Evolutionary conservation across 2,113 vertebrate species (phyloP), one percentile per base, ranked within the genome.

Genomic region (Noturus placidus): DNA sequence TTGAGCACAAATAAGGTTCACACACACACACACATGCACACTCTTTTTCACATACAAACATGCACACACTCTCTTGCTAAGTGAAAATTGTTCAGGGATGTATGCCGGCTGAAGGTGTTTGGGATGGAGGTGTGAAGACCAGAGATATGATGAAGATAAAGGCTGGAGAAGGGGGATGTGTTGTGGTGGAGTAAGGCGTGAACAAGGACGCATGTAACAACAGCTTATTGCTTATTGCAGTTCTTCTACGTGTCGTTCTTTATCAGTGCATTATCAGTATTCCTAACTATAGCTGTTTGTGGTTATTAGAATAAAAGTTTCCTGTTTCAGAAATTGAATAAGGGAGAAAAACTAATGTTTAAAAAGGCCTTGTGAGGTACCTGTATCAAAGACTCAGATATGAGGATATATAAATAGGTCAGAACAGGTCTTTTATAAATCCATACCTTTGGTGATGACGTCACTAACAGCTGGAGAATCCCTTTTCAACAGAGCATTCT

Each of bases 71-170:
- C 82, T 1, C 50, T 67, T 30, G 27, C 61, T 35, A 33, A 86
- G 86, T 89, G 90, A 76, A 91, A 89, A 91, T 86, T 89, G 86
- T 88, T 89, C 27, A 87, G 87, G 90, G 90, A 91, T 82, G 74
- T 72, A 46, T 46, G 83, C 82, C 59, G 46, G 74, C 85, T 89
- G 63, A 69, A 90, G 78, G 87, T 69, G 72, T 83, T 50, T 85
- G 82, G 57, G 84, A 86, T 61, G 52, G 87, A 87, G 86, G 90
- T 91, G 87, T 89, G 89, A 90, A 81, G 83, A 88, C 63, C 33
- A 52, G 67, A 82, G 67, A 86, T 63, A 87, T 57, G 33, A 74
- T 70, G 80, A 86, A 88, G 82, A 82, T 85, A 86, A 88, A 89
- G 88, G 72, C 52, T 69, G 79, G 38, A 82, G 77, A 83, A 76